A percentile compares a stretch with the other conserved stretches of the same genome.
These are phyloP conservation scores for Myathropa florea DNA, from an alignment of 2,888 invertebrate species.

Conservation along the genomic window DNA sequence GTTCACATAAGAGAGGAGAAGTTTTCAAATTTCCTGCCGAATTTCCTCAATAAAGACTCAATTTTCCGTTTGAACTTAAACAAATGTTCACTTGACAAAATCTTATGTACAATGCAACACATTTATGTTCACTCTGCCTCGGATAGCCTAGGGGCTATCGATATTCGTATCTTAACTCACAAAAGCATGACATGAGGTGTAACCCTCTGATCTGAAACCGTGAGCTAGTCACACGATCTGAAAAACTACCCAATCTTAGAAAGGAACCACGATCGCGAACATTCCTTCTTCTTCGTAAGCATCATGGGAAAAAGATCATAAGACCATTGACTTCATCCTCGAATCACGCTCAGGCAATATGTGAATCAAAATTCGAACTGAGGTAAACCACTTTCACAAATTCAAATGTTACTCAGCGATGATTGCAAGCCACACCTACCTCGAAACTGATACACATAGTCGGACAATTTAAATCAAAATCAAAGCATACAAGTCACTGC, in stretches of 20 bases:
- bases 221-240: not conserved
- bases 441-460: not conserved
- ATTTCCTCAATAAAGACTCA: too few species aligned
- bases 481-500: constrained; percentile 33
- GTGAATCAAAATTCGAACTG: not conserved
- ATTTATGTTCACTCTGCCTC: too few species aligned
- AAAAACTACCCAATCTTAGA: not conserved
- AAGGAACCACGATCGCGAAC: not conserved
- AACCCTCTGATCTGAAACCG: not conserved
- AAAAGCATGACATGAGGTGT: not conserved
- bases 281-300: not conserved
- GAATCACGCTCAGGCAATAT: not conserved
- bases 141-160: not conserved
- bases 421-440: constrained; percentile 46
- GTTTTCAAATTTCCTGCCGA: too few species aligned
- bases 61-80: too few species aligned
- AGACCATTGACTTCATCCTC: not conserved
- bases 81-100: too few species aligned
- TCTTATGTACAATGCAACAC: too few species aligned
- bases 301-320: not conserved
- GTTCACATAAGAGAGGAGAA: too few species aligned
- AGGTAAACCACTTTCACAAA: not conserved
- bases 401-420: constrained; percentile 6
- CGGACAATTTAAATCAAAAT: constrained; percentile 39
- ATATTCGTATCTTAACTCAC: not conserved